Conservation (phyloP, 2,113 vertebrate species). For the Lampris incognitus region DNA sequence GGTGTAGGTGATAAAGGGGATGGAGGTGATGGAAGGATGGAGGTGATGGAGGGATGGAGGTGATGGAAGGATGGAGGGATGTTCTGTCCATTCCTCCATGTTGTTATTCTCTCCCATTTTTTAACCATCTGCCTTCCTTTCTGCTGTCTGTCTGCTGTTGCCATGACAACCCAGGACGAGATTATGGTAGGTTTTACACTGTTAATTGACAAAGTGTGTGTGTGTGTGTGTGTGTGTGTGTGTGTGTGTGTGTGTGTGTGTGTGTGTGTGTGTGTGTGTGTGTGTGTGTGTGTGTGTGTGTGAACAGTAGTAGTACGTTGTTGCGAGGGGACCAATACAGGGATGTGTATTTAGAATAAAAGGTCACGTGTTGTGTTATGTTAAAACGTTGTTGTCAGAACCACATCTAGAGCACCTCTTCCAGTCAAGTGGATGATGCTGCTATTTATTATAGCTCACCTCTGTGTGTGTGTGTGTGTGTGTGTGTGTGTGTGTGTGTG, state of each 20-base stretch:
- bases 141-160: constrained; percentile 17
- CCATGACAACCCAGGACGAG: constrained; percentile 64
- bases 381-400: no score
- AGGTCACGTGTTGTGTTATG: no score
- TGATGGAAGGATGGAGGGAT: no score
- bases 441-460: no score
- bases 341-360: no score
- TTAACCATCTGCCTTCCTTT: constrained; percentile 16
- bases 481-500: constrained; percentile 13
- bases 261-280: neutral
- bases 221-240: neutral
- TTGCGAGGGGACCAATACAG: no score
- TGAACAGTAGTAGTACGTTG: neutral
- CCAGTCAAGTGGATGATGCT: no score
- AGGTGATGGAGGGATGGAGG: no score
- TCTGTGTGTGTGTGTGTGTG: no score
- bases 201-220: neutral
- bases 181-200: constrained; percentile 62
- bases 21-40: no score
- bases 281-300: neutral
- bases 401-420: no score
- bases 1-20: no score
- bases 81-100: neutral
- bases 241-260: constrained; percentile 5
- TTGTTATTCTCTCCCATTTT: constrained; percentile 2